Percentiles rank a stretch among this genome's conserved stretches.
Evolutionary conservation across 2,797 vertebrate species (phyloP).

Genomic region (Micromesistius poutassou): DNA sequence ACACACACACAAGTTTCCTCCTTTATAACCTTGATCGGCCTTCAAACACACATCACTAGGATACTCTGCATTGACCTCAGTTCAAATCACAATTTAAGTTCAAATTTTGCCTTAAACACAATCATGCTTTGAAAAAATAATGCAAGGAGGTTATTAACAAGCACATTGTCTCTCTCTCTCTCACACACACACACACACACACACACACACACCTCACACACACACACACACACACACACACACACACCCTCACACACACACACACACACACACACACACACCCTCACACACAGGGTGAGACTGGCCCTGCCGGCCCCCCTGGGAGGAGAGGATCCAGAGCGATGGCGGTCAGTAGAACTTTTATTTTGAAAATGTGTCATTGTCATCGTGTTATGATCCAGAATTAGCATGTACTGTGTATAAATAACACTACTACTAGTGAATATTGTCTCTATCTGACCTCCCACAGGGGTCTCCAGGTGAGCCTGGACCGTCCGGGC

Average conservation of each 20-base stretch:
- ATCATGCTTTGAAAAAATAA: background rate
- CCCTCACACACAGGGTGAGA: conserved; percentile 80
- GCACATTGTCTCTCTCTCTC: background rate
- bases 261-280: conserved; percentile 1
- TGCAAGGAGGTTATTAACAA: background rate
- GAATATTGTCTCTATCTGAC: background rate
- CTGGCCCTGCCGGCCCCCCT: conserved; percentile 84
- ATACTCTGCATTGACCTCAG: background rate
- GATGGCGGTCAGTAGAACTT: conserved; percentile 79
- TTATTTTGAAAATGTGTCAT: conserved; percentile 4
- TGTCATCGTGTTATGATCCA: background rate
- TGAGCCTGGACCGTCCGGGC: conserved; percentile 85
- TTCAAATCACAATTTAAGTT: background rate
- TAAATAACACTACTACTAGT: background rate
- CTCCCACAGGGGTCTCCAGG: conserved; percentile 85
- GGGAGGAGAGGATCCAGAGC: conserved; percentile 90
- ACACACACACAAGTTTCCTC: background rate
- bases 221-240: conserved; percentile 42
- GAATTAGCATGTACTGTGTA: background rate
- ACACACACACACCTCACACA: background rate
- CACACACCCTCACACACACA: conserved; percentile 42
- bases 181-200: conserved; percentile 7
- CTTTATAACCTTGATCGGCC: background rate
- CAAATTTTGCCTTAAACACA: background rate
- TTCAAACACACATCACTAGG: no score